Base-by-base conservation (phyloP, 1,140 invertebrate species). In the Papilio dardanus region DNA sequence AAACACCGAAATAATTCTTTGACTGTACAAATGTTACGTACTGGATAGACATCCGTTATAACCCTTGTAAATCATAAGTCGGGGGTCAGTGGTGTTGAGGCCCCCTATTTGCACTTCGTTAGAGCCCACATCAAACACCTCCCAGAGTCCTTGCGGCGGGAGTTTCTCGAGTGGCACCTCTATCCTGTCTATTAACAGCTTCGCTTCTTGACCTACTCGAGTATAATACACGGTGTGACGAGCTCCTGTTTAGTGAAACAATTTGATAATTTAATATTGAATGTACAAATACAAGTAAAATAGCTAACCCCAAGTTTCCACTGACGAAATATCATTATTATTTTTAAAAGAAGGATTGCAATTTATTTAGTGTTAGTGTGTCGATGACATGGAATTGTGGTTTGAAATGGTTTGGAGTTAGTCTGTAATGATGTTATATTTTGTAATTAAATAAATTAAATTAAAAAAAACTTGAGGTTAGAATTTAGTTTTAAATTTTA, bases 11-110 rank as follows among this genome's bases (percentile, higher is more conserved):
- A 37, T 4, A 37, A 37, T 7, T 37, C 35, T 37, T 37, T 37
- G 12, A 37, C 12, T 8, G 5, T 37, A n/a, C 16, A 46, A 1
- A 71, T 7, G 21, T 16, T 62, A 95, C 95, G 95, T 93, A 98
- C 97, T 98, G 78, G 97, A 98, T 69, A 98, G 93, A 86, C 97
- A 98, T 35, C 97, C 97, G 79, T 96, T 97, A 88, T 98, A 98
- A 80, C 96, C 96, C 81, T 96, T 97, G 81, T 97, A 98, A 50
- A 96, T 96, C 67, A 94, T 95, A 85, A 97, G 96, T 78, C 97
- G 94, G 21, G 96, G 95, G 92, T 97, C 96, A 7, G 95, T 97
- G 0, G 97, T 97, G 81, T 97, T 97, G 16, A 97, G 94, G 50
- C 97, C 97, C n/a, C 97, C 97, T 58, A 98, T 95, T 84, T 97